A percentile compares a stretch with the other conserved stretches of the same genome.
These are phyloP conservation scores for Chloroceryle aenea DNA, from an alignment of 2,113 vertebrate genomes.

Conservation along the genomic window DNA sequence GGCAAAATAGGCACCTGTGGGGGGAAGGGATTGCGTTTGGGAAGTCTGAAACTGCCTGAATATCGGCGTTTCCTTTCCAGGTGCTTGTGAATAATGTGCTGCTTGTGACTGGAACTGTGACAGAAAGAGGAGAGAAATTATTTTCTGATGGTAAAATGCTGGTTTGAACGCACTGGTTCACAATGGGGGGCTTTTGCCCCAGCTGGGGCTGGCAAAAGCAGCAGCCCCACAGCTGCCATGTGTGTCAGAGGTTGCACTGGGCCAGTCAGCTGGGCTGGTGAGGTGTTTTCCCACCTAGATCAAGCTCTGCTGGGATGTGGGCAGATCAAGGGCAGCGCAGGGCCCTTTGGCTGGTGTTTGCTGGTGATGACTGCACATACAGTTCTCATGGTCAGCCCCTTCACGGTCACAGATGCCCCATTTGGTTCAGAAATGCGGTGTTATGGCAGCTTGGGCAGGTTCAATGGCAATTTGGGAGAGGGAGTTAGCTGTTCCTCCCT, in stretches of 20 bases:
- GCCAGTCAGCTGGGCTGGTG: fast-evolving
- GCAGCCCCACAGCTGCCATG: neutral
- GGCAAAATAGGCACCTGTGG: neutral
- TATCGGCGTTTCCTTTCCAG: neutral
- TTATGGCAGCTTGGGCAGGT: neutral
- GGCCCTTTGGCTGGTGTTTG: fast-evolving
- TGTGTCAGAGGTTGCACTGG: fast-evolving
- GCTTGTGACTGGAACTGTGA: fast-evolving
- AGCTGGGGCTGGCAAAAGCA: neutral
- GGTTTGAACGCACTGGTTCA: fast-evolving
- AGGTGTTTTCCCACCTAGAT: neutral
- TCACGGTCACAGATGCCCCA: fast-evolving
- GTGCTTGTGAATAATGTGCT: neutral
- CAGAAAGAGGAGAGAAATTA: neutral
- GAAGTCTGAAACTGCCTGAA: neutral
- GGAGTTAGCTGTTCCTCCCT: fast-evolving
- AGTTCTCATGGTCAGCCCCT: fast-evolving
- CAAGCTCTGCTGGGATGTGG: neutral
- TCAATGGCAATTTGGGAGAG: neutral
- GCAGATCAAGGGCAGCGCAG: neutral
- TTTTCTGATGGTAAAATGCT: neutral
- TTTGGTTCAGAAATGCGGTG: neutral
- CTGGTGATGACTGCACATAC: fast-evolving
- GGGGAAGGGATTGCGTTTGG: neutral
- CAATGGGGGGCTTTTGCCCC: neutral